phyloP scores from a whole-genome alignment of 2,888 invertebrate genomes.

The Archips crataeganus region DNA sequence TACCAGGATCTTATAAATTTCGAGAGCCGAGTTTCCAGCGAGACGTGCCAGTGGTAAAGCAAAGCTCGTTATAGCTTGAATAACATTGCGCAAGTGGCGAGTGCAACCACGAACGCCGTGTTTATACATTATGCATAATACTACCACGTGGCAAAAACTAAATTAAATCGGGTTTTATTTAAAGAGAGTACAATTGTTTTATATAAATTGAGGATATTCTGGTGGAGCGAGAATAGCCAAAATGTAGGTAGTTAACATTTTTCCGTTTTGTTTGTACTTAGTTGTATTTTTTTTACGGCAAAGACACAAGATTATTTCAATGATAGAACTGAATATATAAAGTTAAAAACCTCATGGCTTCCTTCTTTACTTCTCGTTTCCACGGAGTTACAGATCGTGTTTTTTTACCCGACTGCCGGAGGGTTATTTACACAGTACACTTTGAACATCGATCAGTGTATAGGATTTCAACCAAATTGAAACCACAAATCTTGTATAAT shows the following conservation, averaged over 20 bases:
- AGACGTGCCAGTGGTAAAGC: neutral
- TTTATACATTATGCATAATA: constrained; percentile 36
- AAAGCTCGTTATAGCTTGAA: constrained; percentile 24
- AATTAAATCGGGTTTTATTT: constrained; percentile 36
- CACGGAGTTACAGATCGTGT: too few relatives aligned
- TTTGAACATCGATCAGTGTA: too few relatives aligned
- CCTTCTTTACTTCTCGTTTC: too few relatives aligned
- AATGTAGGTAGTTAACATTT: neutral
- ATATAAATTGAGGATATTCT: neutral
- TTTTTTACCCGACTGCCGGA: too few relatives aligned
- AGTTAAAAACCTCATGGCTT: too few relatives aligned
- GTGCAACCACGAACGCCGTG: constrained; percentile 16
- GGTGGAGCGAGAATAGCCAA: neutral
- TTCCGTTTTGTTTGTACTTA: neutral
- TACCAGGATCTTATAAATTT: neutral
- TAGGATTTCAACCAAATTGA: too few relatives aligned
- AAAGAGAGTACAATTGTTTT: neutral
- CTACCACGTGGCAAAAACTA: constrained; percentile 15
- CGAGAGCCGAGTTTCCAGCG: neutral
- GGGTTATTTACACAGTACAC: too few relatives aligned
- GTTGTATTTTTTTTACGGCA: too few relatives aligned
- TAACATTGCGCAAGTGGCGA: constrained; percentile 11
- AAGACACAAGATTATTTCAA: too few relatives aligned
- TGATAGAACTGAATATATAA: too few relatives aligned
- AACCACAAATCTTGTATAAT: too few relatives aligned